Evolutionary conservation across 37 sponge, comb jelly and placozoan species (phyloP), one percentile per base, ranked within the genome.

Genomic region (Corticium candelabrum): DNA sequence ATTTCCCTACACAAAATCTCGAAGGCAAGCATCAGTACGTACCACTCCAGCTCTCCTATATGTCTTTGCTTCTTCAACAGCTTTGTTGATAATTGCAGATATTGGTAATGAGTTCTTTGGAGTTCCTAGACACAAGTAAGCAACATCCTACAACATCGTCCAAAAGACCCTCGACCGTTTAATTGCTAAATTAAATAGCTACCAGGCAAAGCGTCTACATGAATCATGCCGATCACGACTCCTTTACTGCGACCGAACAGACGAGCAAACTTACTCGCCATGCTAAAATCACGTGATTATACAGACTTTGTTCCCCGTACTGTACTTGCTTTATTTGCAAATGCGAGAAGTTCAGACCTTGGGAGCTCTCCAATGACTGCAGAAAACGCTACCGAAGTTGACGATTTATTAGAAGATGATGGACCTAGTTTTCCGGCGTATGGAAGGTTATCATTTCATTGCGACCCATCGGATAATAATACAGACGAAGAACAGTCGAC

Each of bases 141-240:
- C 73, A 4, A 33, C 3, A 39, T 33, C 50, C 4, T 29, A 4
- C 50, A 4, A 75, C 75, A 72, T 3, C 67, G 7, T 27, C 0
- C 31, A n/a, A 15, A 57, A 78, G 40, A 30, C 79, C 33, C 30
- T 0, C 21, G 67, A 29, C 21, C 30, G 32, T 72, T 30, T 3
- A 3, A 5, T 27, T 69, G 72, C 1, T 5, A 27, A 75, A 39
- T 2, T 3, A 37, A 33, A 1, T 31, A 37, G 56, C 35, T 79
- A 91, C 92, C 92, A 75, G 92, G 92, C 43, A 91, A 68, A 15
- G 92, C 86, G 31, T 77, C 83, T 40, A 91, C 82, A 50, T 91
- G 92, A 2, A 91, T 68, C 92, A 91, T 91, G 40, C 89, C 92
- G 15, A 91, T 83, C 37, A 88, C 82, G 34, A 68, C 67, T 3